Evolutionary conservation across 2,113 vertebrate species (phyloP).

Genomic region (Ctenomys sociabilis): DNA sequence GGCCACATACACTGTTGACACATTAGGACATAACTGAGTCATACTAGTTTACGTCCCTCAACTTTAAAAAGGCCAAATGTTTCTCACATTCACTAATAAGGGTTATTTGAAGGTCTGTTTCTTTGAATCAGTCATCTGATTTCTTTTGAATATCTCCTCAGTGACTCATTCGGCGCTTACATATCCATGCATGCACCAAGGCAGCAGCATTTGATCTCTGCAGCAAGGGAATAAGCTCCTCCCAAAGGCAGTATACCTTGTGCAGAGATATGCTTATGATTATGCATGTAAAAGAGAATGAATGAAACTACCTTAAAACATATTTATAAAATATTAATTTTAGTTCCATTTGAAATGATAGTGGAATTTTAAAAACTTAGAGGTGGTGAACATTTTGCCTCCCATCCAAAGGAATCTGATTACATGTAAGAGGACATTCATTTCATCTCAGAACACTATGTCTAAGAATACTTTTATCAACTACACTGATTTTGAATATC

Average conservation of each 20-base stretch:
- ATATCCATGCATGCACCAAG: background rate
- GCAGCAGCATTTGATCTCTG: background rate
- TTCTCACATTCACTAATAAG: background rate
- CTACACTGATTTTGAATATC: background rate
- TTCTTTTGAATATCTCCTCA: background rate
- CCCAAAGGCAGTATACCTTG: background rate
- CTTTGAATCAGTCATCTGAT: background rate
- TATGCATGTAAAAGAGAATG: background rate
- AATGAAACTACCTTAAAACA: background rate
- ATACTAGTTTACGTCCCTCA: background rate
- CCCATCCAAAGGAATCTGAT: background rate
- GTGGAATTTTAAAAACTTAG: background rate
- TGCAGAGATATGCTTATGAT: background rate
- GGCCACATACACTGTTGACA: background rate
- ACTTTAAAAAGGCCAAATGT: background rate
- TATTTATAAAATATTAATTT: background rate
- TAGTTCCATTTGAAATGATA: background rate
- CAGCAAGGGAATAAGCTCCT: background rate
- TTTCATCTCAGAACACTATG: background rate
- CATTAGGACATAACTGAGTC: too few species aligned
- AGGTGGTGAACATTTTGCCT: background rate
- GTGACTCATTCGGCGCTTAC: background rate
- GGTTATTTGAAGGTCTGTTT: background rate
- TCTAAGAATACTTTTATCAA: background rate
- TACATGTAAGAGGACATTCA: rapidly evolving